These are phyloP conservation scores for Drosophila bocki DNA, from an alignment of 1,140 invertebrate genomes.

Conservation along the genomic window DNA sequence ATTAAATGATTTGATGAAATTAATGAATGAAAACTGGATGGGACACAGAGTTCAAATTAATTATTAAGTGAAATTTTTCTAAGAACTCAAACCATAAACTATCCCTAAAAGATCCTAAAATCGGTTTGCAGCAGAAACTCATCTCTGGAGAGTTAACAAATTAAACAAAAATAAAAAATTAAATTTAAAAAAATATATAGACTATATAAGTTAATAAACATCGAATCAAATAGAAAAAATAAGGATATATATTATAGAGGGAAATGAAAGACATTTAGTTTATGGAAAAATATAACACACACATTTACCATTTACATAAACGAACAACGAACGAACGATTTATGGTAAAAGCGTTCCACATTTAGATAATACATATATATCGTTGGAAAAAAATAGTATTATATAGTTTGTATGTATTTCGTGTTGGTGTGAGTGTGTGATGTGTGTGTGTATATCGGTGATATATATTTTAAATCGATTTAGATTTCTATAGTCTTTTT, in stretches of 20 bases:
- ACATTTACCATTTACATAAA: constrained; percentile 84
- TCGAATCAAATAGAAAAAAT: not conserved
- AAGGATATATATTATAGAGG: constrained; percentile 22
- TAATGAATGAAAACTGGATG: not conserved
- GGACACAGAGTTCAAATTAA: not conserved
- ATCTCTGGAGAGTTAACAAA: not conserved
- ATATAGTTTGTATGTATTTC: constrained; percentile 49
- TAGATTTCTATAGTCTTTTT: constrained; percentile 35
- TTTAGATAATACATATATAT: constrained; percentile 84
- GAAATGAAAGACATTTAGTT: constrained; percentile 66
- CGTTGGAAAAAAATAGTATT: constrained; percentile 62
- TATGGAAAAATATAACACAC: constrained; percentile 80
- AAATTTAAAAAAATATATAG: not conserved
- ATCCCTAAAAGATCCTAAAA: not conserved
- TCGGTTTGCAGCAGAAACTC: not conserved
- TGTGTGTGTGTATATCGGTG: constrained; percentile 55
- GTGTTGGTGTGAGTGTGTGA: constrained; percentile 33
- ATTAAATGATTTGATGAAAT: not conserved
- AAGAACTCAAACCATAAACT: not conserved
- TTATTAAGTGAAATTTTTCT: not conserved
- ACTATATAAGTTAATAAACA: constrained; percentile 8
- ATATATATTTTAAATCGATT: constrained; percentile 61
- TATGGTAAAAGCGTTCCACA: constrained; percentile 85
- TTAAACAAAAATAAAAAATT: not conserved
- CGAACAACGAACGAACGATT: constrained; percentile 84